These are phyloP conservation scores for Fringilla coelebs DNA, from an alignment of 2,797 vertebrate species.

Conservation along the genomic window DNA sequence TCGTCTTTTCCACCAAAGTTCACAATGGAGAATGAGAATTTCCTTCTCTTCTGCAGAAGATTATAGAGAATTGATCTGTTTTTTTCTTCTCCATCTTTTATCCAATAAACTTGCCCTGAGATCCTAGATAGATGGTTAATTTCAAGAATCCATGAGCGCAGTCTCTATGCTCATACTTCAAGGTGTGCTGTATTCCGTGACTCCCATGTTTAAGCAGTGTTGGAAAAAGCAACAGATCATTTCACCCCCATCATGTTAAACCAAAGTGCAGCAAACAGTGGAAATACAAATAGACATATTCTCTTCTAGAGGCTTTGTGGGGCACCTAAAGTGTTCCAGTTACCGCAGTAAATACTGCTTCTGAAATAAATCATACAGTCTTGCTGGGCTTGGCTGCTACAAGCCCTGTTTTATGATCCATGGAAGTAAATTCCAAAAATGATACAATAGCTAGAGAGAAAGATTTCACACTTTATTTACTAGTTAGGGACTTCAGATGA, in stretches of 20 bases:
- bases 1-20: neutral
- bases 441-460: neutral
- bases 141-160: neutral
- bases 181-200: neutral
- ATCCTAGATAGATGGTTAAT: neutral
- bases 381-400: neutral
- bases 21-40: neutral
- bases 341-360: neutral
- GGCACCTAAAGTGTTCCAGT: neutral
- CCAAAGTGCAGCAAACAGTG: neutral
- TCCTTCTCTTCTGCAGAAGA: neutral
- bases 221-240: neutral
- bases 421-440: neutral
- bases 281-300: neutral
- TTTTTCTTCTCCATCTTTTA: neutral
- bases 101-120: neutral
- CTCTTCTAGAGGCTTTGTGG: neutral
- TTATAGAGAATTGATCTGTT: neutral
- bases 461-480: neutral
- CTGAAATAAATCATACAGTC: neutral
- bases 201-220: neutral
- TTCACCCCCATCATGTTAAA: neutral
- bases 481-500: neutral
- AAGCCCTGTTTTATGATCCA: neutral
- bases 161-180: neutral